phyloP scores from a whole-genome alignment of 2,888 invertebrate genomes.

The Tortrix viridana region DNA sequence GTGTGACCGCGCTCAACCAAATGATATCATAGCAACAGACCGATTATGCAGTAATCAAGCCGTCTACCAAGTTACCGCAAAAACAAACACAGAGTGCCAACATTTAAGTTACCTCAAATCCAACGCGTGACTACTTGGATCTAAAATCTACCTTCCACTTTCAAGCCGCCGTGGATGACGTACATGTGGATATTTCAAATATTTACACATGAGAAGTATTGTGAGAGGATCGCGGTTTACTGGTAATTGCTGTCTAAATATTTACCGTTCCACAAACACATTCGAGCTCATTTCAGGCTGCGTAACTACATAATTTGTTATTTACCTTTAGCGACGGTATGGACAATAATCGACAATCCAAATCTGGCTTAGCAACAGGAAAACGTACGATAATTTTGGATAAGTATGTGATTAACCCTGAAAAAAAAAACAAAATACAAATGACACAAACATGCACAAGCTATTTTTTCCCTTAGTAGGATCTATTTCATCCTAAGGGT shows the following conservation, averaged over 20 bases:
- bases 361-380: not conserved
- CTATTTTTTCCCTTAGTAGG: no score
- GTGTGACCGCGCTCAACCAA: slow-evolving; percentile 71
- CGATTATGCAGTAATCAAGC: slow-evolving; percentile 77
- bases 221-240: slow-evolving; percentile 65
- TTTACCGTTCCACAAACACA: slow-evolving; percentile 68
- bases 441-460: no score
- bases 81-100: slow-evolving; percentile 34
- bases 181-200: slow-evolving; percentile 18
- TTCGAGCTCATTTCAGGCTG: slow-evolving; percentile 59
- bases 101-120: slow-evolving; percentile 40
- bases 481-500: no score
- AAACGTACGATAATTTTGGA: no score
- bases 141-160: not conserved
- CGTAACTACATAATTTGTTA: slow-evolving; percentile 52
- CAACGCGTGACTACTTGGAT: slow-evolving; percentile 47
- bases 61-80: slow-evolving; percentile 50
- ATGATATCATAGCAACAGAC: slow-evolving; percentile 75
- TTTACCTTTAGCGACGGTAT: slow-evolving; percentile 28
- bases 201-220: slow-evolving; percentile 49
- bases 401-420: no score
- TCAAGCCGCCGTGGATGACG: slow-evolving; percentile 47
- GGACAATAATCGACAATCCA: slow-evolving; percentile 31
- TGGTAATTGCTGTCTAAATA: slow-evolving; percentile 80
- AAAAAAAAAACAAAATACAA: no score